These are phyloP conservation scores for Phataginus tricuspis DNA, from an alignment of 2,797 vertebrate species.

Conservation along the genomic window DNA sequence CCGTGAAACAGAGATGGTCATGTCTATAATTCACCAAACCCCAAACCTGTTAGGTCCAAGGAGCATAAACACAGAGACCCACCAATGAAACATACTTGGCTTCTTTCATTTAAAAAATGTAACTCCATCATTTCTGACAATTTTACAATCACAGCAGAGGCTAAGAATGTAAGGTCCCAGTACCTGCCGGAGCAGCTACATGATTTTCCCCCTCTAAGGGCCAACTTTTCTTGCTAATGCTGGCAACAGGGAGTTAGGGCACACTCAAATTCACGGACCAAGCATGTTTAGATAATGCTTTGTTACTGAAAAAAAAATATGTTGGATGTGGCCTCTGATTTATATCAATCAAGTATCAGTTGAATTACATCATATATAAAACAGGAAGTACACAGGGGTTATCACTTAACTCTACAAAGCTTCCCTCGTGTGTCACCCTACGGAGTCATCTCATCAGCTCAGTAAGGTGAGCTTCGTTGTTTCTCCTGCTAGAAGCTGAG, in stretches of 20 bases:
- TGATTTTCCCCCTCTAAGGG: background rate
- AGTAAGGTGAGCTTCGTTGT: background rate
- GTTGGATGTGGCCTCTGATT: background rate
- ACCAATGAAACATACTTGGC: background rate
- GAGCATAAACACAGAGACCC: background rate
- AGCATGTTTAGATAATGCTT: background rate
- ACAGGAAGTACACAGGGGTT: background rate
- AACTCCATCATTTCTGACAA: background rate
- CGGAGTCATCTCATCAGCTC: background rate
- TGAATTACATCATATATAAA: background rate
- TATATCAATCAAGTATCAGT: background rate
- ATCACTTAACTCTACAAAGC: background rate
- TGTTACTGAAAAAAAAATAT: background rate
- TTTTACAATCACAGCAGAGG: background rate
- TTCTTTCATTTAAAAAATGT: background rate
- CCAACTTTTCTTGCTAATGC: background rate
- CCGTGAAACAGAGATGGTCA: background rate
- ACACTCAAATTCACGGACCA: background rate
- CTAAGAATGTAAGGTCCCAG: background rate
- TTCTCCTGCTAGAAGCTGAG: background rate
- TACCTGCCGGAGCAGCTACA: background rate
- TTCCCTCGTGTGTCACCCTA: background rate
- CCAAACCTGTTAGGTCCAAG: background rate
- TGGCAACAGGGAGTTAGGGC: background rate
- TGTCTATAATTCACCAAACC: background rate